Conservation (phyloP, 2,888 invertebrate species). For the Periphyllus acericola region DNA sequence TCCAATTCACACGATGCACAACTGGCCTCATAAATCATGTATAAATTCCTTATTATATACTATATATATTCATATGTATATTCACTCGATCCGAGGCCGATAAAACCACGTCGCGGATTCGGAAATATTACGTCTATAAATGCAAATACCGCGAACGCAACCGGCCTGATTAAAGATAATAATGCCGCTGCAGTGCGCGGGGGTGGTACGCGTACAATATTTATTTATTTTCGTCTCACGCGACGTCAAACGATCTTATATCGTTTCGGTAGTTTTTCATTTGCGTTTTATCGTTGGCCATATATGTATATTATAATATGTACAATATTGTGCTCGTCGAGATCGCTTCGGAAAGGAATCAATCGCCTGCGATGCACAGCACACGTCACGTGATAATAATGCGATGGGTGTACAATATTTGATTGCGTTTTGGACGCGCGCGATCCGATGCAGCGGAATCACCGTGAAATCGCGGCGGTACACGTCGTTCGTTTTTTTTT, state of each 20-base stretch:
- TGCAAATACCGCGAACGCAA: not conserved
- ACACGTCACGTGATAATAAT: no score
- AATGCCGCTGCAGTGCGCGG: not conserved
- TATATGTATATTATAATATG: no score
- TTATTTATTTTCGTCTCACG: not conserved
- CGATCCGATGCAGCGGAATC: not conserved
- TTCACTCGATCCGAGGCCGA: not conserved
- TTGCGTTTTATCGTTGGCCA: not conserved
- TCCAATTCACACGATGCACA: no score
- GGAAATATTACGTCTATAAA: no score
- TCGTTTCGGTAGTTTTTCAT: not conserved
- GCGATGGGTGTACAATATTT: no score
- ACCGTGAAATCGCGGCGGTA: not conserved
- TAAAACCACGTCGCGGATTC: not conserved
- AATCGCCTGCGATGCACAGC: not conserved
- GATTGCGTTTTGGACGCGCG: not conserved
- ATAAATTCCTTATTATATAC: no score
- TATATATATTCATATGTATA: no score
- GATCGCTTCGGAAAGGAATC: not conserved
- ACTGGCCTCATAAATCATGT: no score
- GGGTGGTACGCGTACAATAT: not conserved
- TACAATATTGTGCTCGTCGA: not conserved
- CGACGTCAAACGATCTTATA: not conserved
- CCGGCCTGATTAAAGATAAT: not conserved
- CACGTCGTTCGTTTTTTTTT: not conserved